Evolutionary conservation across 1,140 invertebrate genomes (phyloP), one percentile per base, ranked within the genome.

Genomic region (Camponotus floridanus): DNA sequence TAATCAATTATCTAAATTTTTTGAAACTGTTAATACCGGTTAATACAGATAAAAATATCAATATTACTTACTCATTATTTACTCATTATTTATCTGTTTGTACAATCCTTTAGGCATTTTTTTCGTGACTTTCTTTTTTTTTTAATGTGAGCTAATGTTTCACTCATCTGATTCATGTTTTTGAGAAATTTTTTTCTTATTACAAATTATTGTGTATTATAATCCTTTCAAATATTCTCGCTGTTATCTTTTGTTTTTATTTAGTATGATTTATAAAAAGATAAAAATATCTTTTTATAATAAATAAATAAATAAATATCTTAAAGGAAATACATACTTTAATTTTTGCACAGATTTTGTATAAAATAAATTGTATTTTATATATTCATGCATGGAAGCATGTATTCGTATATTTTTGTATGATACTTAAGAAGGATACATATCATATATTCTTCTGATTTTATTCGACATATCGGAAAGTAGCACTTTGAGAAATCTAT

Each of bases 401-500:
- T 26, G 26, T 26, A 62, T 62, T 62, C 3, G 26, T 62, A 26
- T 11, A 26, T 4, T 45, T 76, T 55, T 1, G 33, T 76, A 62
- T 31, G 7, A 64, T 48, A 62, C 61, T 68, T 67, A 26, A 31
- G 31, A 9, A 61, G 21, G 57, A 21, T 33, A 26, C 26, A 26
- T 26, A 13, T 39, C 59, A 21, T 15, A 15, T 64, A 39, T 45
- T 65, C 11, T 31, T 42, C 7, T 67, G 36, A 55, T 76, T 78
- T 71, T 79, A 42, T 68, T 48, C 67, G 73, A 62, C 76, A 89
- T 89, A 73, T 76, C 26, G 70, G 3, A 9, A 26, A 68, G 65
- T 68, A 74, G 86, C 71, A 89, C 76, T 86, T 73, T 86, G 84
- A 87, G 76, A 89, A 89, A 88, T 89, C 85, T 86, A 80, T 78